These are phyloP conservation scores for Phoebastria nigripes DNA, from an alignment of 2,797 vertebrate species.

Conservation along the genomic window DNA sequence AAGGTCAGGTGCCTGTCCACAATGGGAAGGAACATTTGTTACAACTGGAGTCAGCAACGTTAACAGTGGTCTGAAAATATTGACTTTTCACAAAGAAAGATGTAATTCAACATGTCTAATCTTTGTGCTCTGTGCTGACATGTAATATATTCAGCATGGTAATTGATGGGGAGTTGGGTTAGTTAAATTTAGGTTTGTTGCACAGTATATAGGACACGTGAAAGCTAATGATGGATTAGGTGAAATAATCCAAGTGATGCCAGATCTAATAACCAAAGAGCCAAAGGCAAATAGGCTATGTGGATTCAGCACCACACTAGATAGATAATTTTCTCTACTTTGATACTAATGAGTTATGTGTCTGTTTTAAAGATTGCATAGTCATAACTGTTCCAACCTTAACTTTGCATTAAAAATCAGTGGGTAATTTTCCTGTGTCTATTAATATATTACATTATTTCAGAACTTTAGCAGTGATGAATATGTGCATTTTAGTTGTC, in stretches of 20 bases:
- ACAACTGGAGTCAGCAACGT: background rate
- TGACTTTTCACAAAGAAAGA: conserved; percentile 35
- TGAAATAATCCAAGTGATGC: conserved; percentile 61
- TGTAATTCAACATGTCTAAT: conserved; percentile 24
- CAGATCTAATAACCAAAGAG: conserved; percentile 52
- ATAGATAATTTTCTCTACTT: conserved; percentile 55
- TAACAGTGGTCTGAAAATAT: background rate
- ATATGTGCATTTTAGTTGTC: background rate
- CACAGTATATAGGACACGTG: conserved; percentile 40
- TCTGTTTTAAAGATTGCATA: conserved; percentile 54
- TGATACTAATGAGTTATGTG: conserved; percentile 52
- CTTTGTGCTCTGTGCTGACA: background rate
- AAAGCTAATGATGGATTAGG: conserved; percentile 66
- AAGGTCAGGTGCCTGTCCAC: background rate
- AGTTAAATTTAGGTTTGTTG: conserved; percentile 54
- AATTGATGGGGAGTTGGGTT: conserved; percentile 25
- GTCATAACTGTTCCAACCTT: background rate
- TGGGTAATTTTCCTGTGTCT: background rate
- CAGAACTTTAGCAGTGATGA: background rate
- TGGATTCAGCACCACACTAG: conserved; percentile 37
- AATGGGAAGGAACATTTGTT: background rate
- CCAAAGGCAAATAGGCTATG: conserved; percentile 54
- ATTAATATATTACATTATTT: conserved; percentile 5
- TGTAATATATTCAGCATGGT: conserved; percentile 23
- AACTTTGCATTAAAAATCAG: conserved; percentile 37